Conservation (phyloP, 2,888 invertebrate genomes). For the Folsomia manolachei region DNA sequence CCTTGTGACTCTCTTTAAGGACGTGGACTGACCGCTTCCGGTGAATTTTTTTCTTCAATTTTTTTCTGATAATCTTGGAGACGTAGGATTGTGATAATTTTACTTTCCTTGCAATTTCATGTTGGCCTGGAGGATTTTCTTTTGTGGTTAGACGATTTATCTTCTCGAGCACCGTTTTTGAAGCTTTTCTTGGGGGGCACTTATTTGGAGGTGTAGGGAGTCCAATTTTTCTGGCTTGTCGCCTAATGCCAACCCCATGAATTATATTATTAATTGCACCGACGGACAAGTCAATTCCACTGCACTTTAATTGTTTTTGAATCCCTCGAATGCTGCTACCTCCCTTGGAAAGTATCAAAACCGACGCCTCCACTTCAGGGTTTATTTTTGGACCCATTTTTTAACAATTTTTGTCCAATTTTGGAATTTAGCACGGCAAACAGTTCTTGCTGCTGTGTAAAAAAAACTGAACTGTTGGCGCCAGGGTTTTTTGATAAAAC, state of each 20-base stretch:
- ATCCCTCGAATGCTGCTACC: not conserved
- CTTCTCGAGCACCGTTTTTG: not conserved
- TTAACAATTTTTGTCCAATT: not conserved
- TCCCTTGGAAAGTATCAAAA: not conserved
- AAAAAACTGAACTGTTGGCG: too few relatives aligned
- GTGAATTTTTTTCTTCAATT: not conserved
- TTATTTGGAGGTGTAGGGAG: not conserved
- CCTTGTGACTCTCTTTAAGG: not conserved
- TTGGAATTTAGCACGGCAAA: not conserved
- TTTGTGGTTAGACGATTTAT: not conserved
- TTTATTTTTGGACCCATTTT: not conserved
- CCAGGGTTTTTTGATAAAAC: too few relatives aligned
- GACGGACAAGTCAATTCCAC: not conserved
- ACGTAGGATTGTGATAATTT: not conserved
- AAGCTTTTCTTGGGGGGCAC: not conserved
- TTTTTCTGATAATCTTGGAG: not conserved
- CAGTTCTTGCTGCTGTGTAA: too few relatives aligned
- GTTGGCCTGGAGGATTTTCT: not conserved
- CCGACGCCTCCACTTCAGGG: not conserved
- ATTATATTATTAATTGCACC: conserved; percentile 1
- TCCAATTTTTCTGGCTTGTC: not conserved
- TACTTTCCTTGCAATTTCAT: not conserved
- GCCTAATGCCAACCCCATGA: not conserved
- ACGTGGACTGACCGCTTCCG: not conserved
- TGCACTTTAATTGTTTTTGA: not conserved